Base-by-base conservation (phyloP, 2,888 invertebrate genomes). In the Himalopsyche japonica region DNA sequence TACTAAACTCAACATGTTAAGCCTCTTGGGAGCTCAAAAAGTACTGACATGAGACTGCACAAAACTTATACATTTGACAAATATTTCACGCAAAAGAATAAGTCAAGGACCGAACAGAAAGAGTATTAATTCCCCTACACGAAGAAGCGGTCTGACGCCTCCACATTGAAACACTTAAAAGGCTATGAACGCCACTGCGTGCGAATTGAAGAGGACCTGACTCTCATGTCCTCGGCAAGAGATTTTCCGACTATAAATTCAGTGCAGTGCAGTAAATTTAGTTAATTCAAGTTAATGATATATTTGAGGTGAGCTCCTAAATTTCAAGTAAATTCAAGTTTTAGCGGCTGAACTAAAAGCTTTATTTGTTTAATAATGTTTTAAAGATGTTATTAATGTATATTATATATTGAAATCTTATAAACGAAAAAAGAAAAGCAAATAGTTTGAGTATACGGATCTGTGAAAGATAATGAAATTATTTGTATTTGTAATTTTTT, bases 51-150 rank as follows among this genome's bases (percentile, higher is more conserved):
- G 57, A 57, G 24, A 24, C 24, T 20, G 57, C 1, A 57, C 20
- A 57, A 57, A 57, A 57, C 57, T 57, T 20, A 57, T 57, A 57
- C 57, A 24, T 57, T 57, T 57, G 57, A 57, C 57, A 57, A 57
- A 57, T 57, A 57, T 57, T 57, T 57, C 20, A 57, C 57, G 57
- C 57, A 57, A 57, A 57, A 24, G 57, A 57, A 57, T 34, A 76
- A 34, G 32, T 76, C 76, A 27, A 34, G 76, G 76, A 30, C 24
- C 30, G 32, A 34, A 76, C 24, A 76, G 76, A 34, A 76, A 34
- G n/a, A 76, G 37, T 43, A 78, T 78, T 78, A 78, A 78, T 78
- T 78, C 78, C 78, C 78, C 78, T 37, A 78, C 78, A 78, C 78
- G 78, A 20, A 57, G 20, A 57, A 57, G 20, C 57, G 57, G 57